Conservation (phyloP, 2,113 vertebrate species). For the Xenopus borealis region DNA sequence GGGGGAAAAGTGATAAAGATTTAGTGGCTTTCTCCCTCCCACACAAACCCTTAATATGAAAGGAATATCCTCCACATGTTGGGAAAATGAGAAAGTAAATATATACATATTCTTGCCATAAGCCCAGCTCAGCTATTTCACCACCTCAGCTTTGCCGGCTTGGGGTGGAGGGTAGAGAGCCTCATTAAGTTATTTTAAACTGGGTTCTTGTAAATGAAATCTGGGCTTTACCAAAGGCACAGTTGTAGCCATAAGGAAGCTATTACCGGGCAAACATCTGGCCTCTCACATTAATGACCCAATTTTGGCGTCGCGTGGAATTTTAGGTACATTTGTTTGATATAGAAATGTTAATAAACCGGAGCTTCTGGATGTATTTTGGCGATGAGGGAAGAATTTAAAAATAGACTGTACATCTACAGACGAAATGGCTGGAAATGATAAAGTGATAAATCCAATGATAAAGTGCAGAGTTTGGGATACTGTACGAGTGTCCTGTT, state of each 20-base stretch:
- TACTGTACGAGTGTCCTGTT: too few relatives aligned
- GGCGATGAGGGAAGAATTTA: not conserved
- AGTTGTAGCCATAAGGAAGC: not conserved
- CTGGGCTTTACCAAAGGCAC: not conserved
- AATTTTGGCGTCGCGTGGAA: slow-evolving; percentile 1
- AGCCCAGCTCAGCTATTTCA: slow-evolving; percentile 4
- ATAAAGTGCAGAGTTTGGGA: too few relatives aligned
- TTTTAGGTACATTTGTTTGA: not conserved
- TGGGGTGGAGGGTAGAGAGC: not conserved
- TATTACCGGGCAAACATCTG: slow-evolving; percentile 22
- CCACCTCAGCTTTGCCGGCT: not conserved
- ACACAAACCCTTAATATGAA: too few relatives aligned
- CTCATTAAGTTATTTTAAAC: not conserved
- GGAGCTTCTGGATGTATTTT: not conserved
- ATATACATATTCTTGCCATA: not conserved
- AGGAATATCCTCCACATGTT: too few relatives aligned
- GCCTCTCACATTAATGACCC: slow-evolving; percentile 6
- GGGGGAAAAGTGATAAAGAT: too few relatives aligned
- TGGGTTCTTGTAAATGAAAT: not conserved
- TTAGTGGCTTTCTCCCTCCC: too few relatives aligned
- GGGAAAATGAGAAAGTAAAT: too few relatives aligned
- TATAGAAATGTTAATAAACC: not conserved
- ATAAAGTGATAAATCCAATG: too few relatives aligned
- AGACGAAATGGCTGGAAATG: too few relatives aligned
- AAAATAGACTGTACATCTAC: too few relatives aligned